These are phyloP conservation scores for Callorhinus ursinus DNA, from an alignment of 2,113 vertebrate genomes.

Conservation along the genomic window DNA sequence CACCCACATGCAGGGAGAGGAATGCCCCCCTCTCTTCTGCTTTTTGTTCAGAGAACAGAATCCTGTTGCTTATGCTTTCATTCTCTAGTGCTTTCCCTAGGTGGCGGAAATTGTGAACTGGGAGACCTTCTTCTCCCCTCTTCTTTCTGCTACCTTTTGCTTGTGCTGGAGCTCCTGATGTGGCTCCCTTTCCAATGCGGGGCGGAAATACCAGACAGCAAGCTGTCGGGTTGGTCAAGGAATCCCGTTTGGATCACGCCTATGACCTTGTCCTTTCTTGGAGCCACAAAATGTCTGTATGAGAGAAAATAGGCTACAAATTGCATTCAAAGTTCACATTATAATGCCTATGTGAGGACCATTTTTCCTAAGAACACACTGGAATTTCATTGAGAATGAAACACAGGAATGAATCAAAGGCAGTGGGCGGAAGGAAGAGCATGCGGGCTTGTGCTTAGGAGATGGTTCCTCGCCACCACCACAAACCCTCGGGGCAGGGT, in stretches of 20 bases:
- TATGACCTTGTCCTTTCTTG: background rate
- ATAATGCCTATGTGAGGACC: background rate
- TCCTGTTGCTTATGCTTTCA: background rate
- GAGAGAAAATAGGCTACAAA: background rate
- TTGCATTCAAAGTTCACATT: background rate
- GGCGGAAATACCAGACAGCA: background rate
- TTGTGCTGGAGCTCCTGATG: background rate
- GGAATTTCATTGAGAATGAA: constrained; percentile 3
- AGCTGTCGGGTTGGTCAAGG: background rate
- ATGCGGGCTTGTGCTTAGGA: background rate
- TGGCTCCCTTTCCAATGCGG: background rate
- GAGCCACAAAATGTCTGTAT: background rate
- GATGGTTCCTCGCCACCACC: background rate
- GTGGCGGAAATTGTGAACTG: background rate
- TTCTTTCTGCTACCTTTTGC: background rate
- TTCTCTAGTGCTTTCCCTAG: background rate
- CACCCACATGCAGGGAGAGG: background rate
- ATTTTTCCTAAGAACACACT: background rate
- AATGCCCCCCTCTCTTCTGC: background rate
- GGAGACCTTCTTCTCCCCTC: background rate
- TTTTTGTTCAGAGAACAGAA: background rate
- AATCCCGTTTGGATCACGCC: background rate
- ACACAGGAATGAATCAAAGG: background rate
- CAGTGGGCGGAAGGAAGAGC: background rate
- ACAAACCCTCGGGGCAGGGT: background rate